Percentiles rank a stretch among this genome's conserved stretches.
phyloP scores from a whole-genome alignment of 2,888 invertebrate genomes.

The Salticus scenicus region DNA sequence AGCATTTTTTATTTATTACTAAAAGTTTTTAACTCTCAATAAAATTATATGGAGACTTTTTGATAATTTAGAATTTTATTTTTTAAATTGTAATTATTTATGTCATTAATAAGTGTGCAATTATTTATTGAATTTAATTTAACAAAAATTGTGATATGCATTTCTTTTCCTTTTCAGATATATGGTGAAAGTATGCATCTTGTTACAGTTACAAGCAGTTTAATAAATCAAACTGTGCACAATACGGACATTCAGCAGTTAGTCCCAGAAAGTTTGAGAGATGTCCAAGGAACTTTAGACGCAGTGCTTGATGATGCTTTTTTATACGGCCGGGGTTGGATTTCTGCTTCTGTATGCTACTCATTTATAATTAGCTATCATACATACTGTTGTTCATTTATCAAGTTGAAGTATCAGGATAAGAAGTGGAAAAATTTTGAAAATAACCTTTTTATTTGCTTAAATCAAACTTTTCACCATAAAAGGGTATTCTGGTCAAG shows the following conservation, averaged over 20 bases:
- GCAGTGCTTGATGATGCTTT: slow-evolving; percentile 94
- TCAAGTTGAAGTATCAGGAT: background rate
- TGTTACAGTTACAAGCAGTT: slow-evolving; percentile 89
- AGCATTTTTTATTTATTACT: too few species aligned
- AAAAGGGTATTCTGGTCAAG: too few species aligned
- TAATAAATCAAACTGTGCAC: slow-evolving; percentile 91
- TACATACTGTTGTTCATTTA: background rate
- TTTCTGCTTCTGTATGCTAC: slow-evolving; percentile 81
- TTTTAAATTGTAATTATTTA: too few species aligned
- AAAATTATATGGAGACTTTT: too few species aligned
- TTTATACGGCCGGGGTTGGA: slow-evolving; percentile 91
- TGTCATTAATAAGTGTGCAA: too few species aligned
- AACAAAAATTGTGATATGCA: too few species aligned
- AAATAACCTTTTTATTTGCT: background rate
- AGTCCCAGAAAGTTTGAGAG: slow-evolving; percentile 88
- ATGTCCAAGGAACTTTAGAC: slow-evolving; percentile 83
- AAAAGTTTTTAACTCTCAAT: too few species aligned
- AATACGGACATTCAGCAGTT: slow-evolving; percentile 89
- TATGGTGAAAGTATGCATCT: slow-evolving; percentile 95
- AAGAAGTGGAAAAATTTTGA: background rate
- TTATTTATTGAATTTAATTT: too few species aligned
- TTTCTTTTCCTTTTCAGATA: slow-evolving; percentile 80
- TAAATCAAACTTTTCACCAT: too few species aligned
- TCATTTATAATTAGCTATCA: too few species aligned
- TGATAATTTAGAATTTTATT: too few species aligned